Conservation (phyloP, 1,140 invertebrate genomes). For the Belonocnema kinseyi region DNA sequence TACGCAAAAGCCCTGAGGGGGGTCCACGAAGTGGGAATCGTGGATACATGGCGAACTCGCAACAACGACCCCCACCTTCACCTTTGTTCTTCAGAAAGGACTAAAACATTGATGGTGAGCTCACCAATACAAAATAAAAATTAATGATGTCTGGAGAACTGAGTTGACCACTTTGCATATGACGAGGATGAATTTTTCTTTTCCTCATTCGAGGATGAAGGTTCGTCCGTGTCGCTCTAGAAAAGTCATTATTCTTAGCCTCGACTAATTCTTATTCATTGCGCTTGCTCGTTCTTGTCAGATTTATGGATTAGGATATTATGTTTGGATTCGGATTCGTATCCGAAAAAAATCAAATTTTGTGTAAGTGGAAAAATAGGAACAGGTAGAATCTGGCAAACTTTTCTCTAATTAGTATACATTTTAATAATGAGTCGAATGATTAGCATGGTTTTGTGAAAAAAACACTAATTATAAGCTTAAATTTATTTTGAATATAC, state of each 20-base stretch:
- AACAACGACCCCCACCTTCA: slow-evolving; percentile 20
- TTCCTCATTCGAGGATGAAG: neutral
- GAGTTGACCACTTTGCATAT: neutral
- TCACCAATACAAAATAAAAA: neutral
- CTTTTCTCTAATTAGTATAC: too few species aligned
- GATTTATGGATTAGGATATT: too few species aligned
- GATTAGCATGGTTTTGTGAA: too few species aligned
- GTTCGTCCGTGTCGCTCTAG: neutral
- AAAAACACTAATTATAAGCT: too few species aligned
- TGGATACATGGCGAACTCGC: slow-evolving; percentile 30
- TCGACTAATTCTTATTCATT: neutral
- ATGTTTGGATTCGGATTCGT: too few species aligned
- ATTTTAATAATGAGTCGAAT: too few species aligned
- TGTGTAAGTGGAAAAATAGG: too few species aligned
- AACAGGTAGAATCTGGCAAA: too few species aligned
- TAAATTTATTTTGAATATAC: too few species aligned
- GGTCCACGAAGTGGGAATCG: slow-evolving; percentile 55
- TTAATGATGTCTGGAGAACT: neutral
- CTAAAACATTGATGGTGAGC: slow-evolving; percentile 18
- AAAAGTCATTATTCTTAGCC: slow-evolving; percentile 16
- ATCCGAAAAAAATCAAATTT: too few species aligned
- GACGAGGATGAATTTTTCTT: slow-evolving; percentile 26
- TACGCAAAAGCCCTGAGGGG: slow-evolving; percentile 60
- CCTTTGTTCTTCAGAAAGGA: slow-evolving; percentile 23
- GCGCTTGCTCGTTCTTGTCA: neutral